Conservation (phyloP, 2,888 invertebrate species). For the Drosophila greeni region DNA sequence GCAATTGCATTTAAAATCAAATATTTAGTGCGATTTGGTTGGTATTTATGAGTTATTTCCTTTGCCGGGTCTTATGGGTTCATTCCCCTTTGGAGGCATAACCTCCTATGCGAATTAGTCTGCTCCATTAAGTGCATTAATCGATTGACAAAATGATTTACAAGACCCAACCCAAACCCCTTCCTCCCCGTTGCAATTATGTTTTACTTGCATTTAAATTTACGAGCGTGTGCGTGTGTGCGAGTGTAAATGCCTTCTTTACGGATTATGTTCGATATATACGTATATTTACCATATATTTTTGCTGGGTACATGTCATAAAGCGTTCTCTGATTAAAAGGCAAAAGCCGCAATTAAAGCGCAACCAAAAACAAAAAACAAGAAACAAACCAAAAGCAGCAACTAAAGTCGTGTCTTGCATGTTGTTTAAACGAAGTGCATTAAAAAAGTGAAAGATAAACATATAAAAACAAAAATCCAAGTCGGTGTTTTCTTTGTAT, state of each 20-base stretch:
- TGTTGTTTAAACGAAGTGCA: slow-evolving; percentile 52
- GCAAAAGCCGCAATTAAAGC: slow-evolving; percentile 37
- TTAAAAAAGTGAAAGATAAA: slow-evolving; percentile 50
- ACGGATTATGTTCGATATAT: slow-evolving; percentile 40
- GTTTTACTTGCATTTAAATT: slow-evolving; percentile 30
- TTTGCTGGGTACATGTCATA: slow-evolving; percentile 74
- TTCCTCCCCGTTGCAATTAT: slow-evolving; percentile 11
- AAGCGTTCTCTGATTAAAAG: slow-evolving; percentile 50
- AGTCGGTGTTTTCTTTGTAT: slow-evolving; percentile 49
- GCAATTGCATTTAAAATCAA: neutral
- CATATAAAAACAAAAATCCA: slow-evolving; percentile 24
- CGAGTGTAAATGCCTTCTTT: slow-evolving; percentile 31
- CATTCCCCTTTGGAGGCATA: neutral
- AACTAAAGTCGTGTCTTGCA: slow-evolving; percentile 41
- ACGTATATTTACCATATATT: slow-evolving; percentile 36
- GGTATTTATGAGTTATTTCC: slow-evolving; percentile 3
- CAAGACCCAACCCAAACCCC: slow-evolving; percentile 4
- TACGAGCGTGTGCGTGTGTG: slow-evolving; percentile 12
- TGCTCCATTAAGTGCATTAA: slow-evolving; percentile 40
- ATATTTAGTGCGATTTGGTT: neutral
- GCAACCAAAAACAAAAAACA: slow-evolving; percentile 30
- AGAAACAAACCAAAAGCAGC: slow-evolving; percentile 26
- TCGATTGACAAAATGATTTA: slow-evolving; percentile 42
- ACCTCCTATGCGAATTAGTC: slow-evolving; percentile 17
- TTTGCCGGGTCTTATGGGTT: neutral